These are phyloP conservation scores for Cottus gobio DNA, from an alignment of 2,113 vertebrate genomes.

Conservation along the genomic window DNA sequence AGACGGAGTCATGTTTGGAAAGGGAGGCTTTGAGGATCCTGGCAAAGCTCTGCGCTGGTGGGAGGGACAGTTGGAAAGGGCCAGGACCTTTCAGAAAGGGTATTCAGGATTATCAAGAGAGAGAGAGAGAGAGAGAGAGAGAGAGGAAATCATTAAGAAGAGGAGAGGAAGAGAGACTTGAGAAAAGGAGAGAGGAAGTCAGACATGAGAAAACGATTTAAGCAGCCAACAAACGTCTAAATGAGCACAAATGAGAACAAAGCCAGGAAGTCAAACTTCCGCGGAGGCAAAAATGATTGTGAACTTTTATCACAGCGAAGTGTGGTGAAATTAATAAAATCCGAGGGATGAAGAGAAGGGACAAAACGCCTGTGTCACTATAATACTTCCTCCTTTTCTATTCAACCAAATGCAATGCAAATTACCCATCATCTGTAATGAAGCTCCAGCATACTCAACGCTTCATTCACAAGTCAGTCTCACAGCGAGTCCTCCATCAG, in stretches of 20 bases:
- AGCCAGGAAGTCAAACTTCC: slow-evolving; percentile 22
- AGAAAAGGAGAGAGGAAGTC: slow-evolving; percentile 46
- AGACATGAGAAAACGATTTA: slow-evolving; percentile 30
- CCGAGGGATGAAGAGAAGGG: neutral
- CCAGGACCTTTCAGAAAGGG: slow-evolving; percentile 60
- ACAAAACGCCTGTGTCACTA: neutral
- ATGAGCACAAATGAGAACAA: slow-evolving; percentile 27
- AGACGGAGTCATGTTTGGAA: slow-evolving; percentile 68
- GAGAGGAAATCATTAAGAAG: slow-evolving; percentile 68
- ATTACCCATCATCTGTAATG: neutral
- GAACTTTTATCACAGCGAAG: slow-evolving; percentile 1
- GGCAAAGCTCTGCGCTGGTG: slow-evolving; percentile 61
- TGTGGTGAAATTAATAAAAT: slow-evolving; percentile 9
- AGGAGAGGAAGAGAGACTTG: slow-evolving; percentile 41
- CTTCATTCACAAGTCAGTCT: too few relatives aligned
- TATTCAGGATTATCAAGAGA: slow-evolving; percentile 62
- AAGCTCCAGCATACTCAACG: too few relatives aligned
- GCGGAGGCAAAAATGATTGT: neutral
- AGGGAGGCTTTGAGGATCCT: slow-evolving; percentile 64
- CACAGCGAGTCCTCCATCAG: too few relatives aligned
- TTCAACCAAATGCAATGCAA: neutral
- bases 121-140: slow-evolving; percentile 52
- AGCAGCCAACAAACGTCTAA: slow-evolving; percentile 25
- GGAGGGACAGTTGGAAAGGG: slow-evolving; percentile 70
- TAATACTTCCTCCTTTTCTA: neutral